Evolutionary conservation across 2,113 vertebrate species (phyloP).

Genomic region (Lates calcarifer): DNA sequence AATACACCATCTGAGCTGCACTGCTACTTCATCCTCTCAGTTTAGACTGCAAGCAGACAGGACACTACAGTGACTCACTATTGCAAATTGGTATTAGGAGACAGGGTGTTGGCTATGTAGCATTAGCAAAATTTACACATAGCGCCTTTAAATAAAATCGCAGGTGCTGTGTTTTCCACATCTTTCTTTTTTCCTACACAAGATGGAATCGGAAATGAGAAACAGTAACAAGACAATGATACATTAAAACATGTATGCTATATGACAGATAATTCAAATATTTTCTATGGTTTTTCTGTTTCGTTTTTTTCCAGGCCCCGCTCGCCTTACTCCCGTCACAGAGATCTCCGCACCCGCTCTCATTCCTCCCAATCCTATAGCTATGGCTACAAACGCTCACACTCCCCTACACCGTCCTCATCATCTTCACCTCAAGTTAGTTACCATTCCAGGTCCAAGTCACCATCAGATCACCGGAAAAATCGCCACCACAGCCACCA

Average conservation of each 20-base stretch:
- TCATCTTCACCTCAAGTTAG: conserved; percentile 81
- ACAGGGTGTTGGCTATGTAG: too few species aligned
- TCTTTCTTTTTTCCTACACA: not conserved
- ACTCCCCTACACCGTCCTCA: conserved; percentile 86
- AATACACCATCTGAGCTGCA: too few species aligned
- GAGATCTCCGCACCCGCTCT: conserved; percentile 86
- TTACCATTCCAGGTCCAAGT: conserved; percentile 88
- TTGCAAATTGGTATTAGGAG: too few species aligned
- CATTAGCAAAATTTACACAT: too few species aligned
- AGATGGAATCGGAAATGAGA: not conserved
- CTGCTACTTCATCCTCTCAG: too few species aligned
- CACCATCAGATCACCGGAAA: conserved; percentile 47
- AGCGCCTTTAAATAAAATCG: too few species aligned
- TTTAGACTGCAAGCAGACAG: too few species aligned
- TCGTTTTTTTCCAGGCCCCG: conserved; percentile 86
- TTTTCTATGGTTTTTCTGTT: not conserved
- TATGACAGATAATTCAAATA: not conserved
- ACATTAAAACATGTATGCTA: not conserved
- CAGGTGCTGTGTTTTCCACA: not conserved
- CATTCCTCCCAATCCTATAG: conserved; percentile 89
- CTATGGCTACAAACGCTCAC: conserved; percentile 91
- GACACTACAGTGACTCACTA: too few species aligned
- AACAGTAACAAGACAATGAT: not conserved
- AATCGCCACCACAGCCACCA: conserved; percentile 39
- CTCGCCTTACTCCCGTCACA: conserved; percentile 87